Base-by-base conservation (phyloP, 2,888 invertebrate species). In the Alcis repandata region DNA sequence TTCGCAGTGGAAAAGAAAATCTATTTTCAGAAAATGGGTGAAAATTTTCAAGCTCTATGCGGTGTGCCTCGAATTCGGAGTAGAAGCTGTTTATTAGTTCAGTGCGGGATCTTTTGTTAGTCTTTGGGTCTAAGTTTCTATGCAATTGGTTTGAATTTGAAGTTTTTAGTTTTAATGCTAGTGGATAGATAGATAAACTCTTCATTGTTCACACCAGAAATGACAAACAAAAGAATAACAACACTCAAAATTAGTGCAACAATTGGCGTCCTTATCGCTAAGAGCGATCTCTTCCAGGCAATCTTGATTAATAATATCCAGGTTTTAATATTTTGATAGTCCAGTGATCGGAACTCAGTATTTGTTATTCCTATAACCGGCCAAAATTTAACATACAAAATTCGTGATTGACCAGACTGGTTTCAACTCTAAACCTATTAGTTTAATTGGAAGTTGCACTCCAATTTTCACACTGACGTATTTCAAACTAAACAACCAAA, bases 1-100 rank as follows among this genome's bases (percentile, higher is more conserved):
- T 66, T 65, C 51, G 56, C 54, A n/a, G 67, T 63, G 59, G 53
- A 53, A 63, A 68, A 65, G 63, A 64, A 68, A 69, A 72, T 67
- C 70, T 66, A 69, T 67, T 70, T 67, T 66, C 63, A 62, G 61
- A 66, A 72, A 70, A 72, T 68, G 63, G 70, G 59, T 72, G 67
- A 72, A 72, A 63, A 72, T 72, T 65, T 63, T 63, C 61, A 63
- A 72, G 68, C 68, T 56, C 54, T 53, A 46, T 54, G 62, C 61
- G 62, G 36, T 67, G 71, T 60, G 73, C 56, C 40, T 56, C 33
- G 72, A 69, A 72, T 73, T 61, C 62, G 54, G 57, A 72, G 72
- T 71, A 40, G 67, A 46, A 58, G 46, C 22, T 46, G 69, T 70
- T 73, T 72, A 75, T 72, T 69, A 69, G 69, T 61, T 67, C 57